Base-by-base conservation (phyloP, 2,888 invertebrate genomes). In the Diadromus collaris region DNA sequence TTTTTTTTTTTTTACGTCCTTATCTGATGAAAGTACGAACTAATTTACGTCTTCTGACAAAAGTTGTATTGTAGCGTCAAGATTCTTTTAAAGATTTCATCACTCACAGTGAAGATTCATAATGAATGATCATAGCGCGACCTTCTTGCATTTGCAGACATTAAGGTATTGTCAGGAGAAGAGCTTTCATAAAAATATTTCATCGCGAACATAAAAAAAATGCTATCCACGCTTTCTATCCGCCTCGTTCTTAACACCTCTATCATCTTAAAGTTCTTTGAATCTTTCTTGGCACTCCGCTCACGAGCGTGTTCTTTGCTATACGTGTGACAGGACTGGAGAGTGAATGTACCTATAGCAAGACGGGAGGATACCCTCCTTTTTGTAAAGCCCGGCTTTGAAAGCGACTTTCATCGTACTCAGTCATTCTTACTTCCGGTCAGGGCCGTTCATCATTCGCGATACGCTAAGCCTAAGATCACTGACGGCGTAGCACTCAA, bases 361-460 rank as follows among this genome's bases (percentile, higher is more conserved):
- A 73, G 73, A 69, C 46, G 54, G 54, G 19, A 69, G 73, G 58
- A 69, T 73, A 65, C 69, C 60, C 74, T 41, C 51, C 65, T 60
- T 54, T 58, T 48, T 74, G 78, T 73, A 73, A 48, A 48, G 68
- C 21, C 65, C 51, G 44, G 48, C 54, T 70, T 75, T 70, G 70
- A 78, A 61, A 64, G 74, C 64, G 78, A 78, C 70, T 78, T 67
- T 70, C 69, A 29, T 75, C 64, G 64, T 78, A 65, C 65, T 78
- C 78, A 65, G 61, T 70, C 78, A 78, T 75, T 69, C 74, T 69
- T 32, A 21, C 64, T 78, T 78, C 78, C 78, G 78, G 78, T 78
- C 74, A 75, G 70, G 74, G 44, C 61, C 78, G 73, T 78, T 71
- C 68, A 78, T 78, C 78, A 78, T 78, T 65, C 65, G 46, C 19